Evolutionary conservation across 2,888 invertebrate genomes (phyloP), one percentile per base, ranked within the genome.

Genomic region (Apeira syringaria): DNA sequence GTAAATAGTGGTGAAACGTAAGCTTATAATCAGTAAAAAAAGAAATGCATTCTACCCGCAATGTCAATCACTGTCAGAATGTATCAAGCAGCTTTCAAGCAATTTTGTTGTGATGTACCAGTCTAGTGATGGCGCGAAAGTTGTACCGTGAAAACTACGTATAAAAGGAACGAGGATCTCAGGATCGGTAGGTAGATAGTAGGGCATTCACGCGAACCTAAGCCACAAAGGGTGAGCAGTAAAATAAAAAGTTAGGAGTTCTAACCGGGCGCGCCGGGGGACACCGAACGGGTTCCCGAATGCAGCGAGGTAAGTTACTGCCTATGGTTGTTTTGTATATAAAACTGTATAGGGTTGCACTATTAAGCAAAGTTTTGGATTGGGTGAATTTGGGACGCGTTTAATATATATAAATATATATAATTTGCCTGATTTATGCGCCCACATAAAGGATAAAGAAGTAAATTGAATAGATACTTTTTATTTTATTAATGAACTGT

Each of bases 221-320:
- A 83, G 78, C 80, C 78, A 76, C 79, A 77, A 78, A 84, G 87
- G 85, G 86, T 81, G 79, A 79, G 71, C 76, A 69, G 76, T 71
- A 75, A 83, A 88, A 86, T 79, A 86, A 87, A 87, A 86, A 84
- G 82, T 83, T 82, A 78, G 81, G 82, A 82, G 70, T 82, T 86
- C 85, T 86, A 86, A 87, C 87, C 85, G 86, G 84, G 76, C 86
- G 77, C 73, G 76, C 68, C 76, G 74, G 78, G 80, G 81, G 79
- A 73, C 77, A 74, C 61, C 70, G 73, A 82, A 76, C 87, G 82
- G 80, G 87, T 87, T 88, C 80, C 71, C 68, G 76, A 71, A 34
- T 55, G 84, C 77, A 46, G 25, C 47, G 56, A 37, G 69, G 83
- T 84, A 81, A 56, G 77, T 64, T 68, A 48, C 68, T 59, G 77